Base-by-base conservation (phyloP, 2,797 vertebrate genomes). In the Acanthopagrus latus region DNA sequence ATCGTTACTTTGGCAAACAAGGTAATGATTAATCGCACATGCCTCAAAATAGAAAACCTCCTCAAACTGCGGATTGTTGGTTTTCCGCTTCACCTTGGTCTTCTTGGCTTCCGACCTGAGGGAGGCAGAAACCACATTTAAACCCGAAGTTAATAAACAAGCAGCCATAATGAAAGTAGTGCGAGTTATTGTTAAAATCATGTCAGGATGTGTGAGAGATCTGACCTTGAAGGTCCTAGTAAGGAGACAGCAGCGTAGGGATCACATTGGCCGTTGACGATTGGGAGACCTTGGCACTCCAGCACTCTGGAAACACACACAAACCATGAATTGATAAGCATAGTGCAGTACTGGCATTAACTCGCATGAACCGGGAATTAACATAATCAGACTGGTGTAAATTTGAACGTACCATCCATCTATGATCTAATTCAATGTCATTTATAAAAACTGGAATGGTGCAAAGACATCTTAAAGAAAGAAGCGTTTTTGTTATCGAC, bases 31-130 rank as follows among this genome's bases (percentile, higher is more conserved):
- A 64, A 71, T 43, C 1, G 54, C 18, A 33, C 48, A n/a, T 89
- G 99, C 98, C 98, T 99, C 98, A 88, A 99, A 99, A 91, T 97
- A 99, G 93, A 99, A 99, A 92, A 97, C 95, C 92, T 99, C 98
- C 1, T 99, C 98, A 85, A 97, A 99, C 92, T 99, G 98, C 38
- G 98, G 98, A 83, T 99, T 99, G 96, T 98, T 99, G 74, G 96
- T 99, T 96, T 98, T 99, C 94, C 97, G 96, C 83, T 97, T 98
- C 87, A 98, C 97, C 92, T 99, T 99, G 10, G 98, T 99, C 95
- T 99, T 99, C 94, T 99, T 99, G 67, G 96, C 97, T 90, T 99
- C 98, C 7, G 97, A 97, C 92, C 98, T 99, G 90, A 66, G 68
- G 12, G 9, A 70, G 6, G 29, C 71, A 74, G n/a, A 54, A 38